phyloP scores from a whole-genome alignment of 2,888 invertebrate genomes.

The Pandemis cinnamomeana region DNA sequence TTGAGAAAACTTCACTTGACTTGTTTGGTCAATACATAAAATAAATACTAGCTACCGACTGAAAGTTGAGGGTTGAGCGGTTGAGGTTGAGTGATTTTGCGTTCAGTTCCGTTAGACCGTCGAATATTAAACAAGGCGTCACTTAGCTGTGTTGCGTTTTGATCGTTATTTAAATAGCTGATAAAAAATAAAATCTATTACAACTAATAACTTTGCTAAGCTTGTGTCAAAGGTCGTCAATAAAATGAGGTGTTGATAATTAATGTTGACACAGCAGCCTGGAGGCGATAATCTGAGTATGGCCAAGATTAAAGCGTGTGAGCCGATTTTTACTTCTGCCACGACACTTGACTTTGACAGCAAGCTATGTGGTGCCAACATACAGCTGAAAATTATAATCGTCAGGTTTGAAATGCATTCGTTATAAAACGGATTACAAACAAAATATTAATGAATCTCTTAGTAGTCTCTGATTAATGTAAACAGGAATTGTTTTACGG shows the following conservation, averaged over 20 bases:
- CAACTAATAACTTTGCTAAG: too few relatives aligned
- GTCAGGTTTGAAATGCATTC: conserved; percentile 33
- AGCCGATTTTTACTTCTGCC: background rate
- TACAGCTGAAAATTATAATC: conserved; percentile 15
- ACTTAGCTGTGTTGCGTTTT: conserved; percentile 29
- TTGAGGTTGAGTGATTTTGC: conserved; percentile 38
- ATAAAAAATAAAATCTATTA: too few relatives aligned
- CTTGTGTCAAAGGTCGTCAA: too few relatives aligned
- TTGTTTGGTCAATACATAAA: conserved; percentile 37
- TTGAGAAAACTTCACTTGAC: conserved; percentile 20
- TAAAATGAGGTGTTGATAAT: too few relatives aligned
- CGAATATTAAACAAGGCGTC: conserved; percentile 1
- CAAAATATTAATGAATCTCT: conserved; percentile 5
- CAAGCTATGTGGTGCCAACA: conserved; percentile 19
- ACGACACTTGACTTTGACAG: conserved; percentile 12
- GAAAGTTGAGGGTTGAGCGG: conserved; percentile 15
- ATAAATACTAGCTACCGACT: background rate
- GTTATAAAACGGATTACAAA: conserved; percentile 40
- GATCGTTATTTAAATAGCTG: conserved; percentile 18
- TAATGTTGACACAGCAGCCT: too few relatives aligned
- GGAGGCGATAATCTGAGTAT: too few relatives aligned
- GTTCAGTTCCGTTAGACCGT: conserved; percentile 22
- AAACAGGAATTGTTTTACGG: conserved; percentile 31
- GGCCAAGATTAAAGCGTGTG: background rate
- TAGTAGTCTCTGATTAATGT: background rate